Evolutionary conservation across 2,113 vertebrate genomes (phyloP).

Genomic region (Chaetorhynchus papuensis): DNA sequence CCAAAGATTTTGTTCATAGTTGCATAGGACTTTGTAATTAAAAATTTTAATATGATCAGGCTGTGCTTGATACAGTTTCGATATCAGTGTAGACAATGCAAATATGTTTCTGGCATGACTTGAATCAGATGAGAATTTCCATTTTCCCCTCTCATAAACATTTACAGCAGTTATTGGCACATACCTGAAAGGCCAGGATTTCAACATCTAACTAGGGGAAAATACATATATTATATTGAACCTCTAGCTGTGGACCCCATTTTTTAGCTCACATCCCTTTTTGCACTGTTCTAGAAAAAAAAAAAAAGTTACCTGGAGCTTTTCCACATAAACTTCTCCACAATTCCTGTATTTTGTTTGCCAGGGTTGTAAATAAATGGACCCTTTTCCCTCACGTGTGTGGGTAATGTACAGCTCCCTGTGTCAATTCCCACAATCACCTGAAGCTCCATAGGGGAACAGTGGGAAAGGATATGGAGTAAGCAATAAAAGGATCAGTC

Average conservation of each 20-base stretch:
- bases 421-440: neutral
- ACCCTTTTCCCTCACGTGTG: neutral
- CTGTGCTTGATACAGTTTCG: conserved; percentile 49
- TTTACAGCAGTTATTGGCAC: conserved; percentile 71
- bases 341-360: neutral
- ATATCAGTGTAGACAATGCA: conserved; percentile 38
- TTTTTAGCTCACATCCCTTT: neutral
- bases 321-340: neutral
- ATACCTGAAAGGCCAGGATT: conserved; percentile 61
- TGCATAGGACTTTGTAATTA: conserved; percentile 17
- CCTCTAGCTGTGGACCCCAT: neutral
- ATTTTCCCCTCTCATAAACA: conserved; percentile 58
- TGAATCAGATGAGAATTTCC: conserved; percentile 71
- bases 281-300: neutral
- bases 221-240: neutral
- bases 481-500: neutral
- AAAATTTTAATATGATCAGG: conserved; percentile 49
- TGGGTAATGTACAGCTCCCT: neutral
- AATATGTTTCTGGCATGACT: conserved; percentile 67
- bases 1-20: conserved; percentile 20
- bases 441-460: neutral
- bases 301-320: neutral
- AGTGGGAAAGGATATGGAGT: neutral
- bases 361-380: neutral
- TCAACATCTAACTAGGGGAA: conserved; percentile 60